Base-by-base conservation (phyloP, 2,113 vertebrate genomes). In the Larimichthys polyactis region DNA sequence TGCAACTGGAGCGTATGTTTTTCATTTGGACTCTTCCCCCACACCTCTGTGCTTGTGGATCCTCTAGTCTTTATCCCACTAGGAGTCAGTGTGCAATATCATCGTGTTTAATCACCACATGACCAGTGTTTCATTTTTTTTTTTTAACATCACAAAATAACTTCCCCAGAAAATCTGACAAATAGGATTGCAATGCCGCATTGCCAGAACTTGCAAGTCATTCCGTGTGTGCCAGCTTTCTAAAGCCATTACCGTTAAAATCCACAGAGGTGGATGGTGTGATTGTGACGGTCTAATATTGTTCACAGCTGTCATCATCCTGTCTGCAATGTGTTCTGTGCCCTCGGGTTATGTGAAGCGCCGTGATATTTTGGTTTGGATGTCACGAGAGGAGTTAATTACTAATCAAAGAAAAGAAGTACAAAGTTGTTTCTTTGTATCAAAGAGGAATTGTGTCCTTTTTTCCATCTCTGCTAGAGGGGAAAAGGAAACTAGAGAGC, bases 1-100 rank as follows among this genome's bases (percentile, higher is more conserved):
- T 94, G 91, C 90, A 83, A 81, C 92, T 79, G 83, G 85, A 89
- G 87, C 91, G 89, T 92, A 90, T 95, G 94, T 89, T 94, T 94
- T 91, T 91, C 88, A 94, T 94, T 93, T 90, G 40, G 79, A 73
- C 88, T 78, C 87, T 83, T 44, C 86, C 86, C 90, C 89, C 87
- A 89, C 86, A 89, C 84, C 76, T 79, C 72, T 92, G 83, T 16
- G 80, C 84, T 81, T 85, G 80, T 83, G 44, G 66, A 84, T 89
- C 82, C 69, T 59, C 20, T 71, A 19, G 1, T 80, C 82, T 65
- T 66, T 81, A 55, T 85, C 69, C 63, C 68, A 14, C 49, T 43
- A 43, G 67, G 49, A 81, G 51, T 68, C 86, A 77, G 15, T 73
- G 27, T n/a, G 54, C 66, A 87, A 81, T 72, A 63, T 87, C 86